These are phyloP conservation scores for Hemiprocne comata DNA, from an alignment of 2,113 vertebrate genomes.

Conservation along the genomic window DNA sequence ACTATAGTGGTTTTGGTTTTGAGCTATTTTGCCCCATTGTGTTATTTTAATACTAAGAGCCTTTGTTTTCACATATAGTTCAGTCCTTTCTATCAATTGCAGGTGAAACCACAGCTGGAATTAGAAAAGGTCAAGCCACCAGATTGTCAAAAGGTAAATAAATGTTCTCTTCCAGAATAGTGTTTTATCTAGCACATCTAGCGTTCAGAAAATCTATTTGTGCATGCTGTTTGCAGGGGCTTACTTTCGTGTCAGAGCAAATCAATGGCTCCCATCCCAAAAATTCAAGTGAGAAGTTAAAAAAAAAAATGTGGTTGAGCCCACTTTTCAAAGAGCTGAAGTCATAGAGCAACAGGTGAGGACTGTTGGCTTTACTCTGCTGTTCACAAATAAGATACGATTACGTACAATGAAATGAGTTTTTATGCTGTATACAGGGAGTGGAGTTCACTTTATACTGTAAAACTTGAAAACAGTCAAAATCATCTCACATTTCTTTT, in stretches of 20 bases:
- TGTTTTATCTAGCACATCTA: slow-evolving; percentile 18
- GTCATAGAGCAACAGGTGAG: slow-evolving; percentile 19
- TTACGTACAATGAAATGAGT: not conserved
- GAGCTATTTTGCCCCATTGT: not conserved
- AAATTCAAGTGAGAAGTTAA: not conserved
- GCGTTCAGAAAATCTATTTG: slow-evolving; percentile 60
- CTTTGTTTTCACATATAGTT: not conserved
- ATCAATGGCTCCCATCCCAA: slow-evolving; percentile 41
- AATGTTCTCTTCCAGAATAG: slow-evolving; percentile 29
- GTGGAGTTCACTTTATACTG: not conserved
- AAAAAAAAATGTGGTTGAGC: not conserved
- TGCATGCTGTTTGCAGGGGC: slow-evolving; percentile 42
- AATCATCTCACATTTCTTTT: not conserved
- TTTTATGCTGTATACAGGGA: not conserved
- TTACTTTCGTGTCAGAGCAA: slow-evolving; percentile 73
- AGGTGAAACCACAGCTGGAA: not conserved
- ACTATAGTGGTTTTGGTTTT: not conserved
- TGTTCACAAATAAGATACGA: slow-evolving; percentile 23
- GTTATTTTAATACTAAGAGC: not conserved
- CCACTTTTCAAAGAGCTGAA: not conserved
- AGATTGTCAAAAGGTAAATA: slow-evolving; percentile 38
- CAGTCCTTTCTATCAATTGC: not conserved
- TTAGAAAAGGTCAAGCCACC: not conserved
- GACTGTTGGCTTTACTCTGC: not conserved
- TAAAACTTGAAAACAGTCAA: slow-evolving; percentile 3